Conservation (phyloP, 2,797 vertebrate genomes). For the Tenualosa ilisha region DNA sequence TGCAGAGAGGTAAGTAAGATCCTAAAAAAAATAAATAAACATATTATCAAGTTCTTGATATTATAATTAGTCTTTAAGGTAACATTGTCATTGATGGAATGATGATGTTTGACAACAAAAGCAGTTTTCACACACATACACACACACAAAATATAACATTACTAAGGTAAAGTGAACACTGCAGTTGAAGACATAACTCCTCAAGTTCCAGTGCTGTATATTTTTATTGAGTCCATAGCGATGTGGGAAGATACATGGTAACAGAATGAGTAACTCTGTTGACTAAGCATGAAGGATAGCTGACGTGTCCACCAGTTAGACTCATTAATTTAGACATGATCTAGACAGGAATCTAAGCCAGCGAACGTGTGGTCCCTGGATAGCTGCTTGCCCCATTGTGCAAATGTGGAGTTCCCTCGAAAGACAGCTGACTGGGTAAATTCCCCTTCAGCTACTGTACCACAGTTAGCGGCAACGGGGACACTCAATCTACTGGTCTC, state of each 20-base stretch:
- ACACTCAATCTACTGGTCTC: slow-evolving; percentile 51
- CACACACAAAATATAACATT: too few relatives aligned
- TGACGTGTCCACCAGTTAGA: background rate
- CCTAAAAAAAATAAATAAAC: slow-evolving; percentile 9
- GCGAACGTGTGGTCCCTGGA: background rate
- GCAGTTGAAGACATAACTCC: background rate
- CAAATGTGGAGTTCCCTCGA: background rate
- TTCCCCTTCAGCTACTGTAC: slow-evolving; percentile 37
- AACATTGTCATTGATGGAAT: background rate
- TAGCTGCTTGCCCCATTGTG: background rate
- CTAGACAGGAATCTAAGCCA: background rate
- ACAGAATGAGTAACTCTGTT: background rate
- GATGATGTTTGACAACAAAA: too few relatives aligned
- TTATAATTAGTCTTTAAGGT: background rate
- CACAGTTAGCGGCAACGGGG: slow-evolving; percentile 39
- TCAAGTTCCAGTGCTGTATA: background rate
- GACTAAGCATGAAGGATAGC: background rate
- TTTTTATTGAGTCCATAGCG: background rate
- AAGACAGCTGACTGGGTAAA: slow-evolving; percentile 23
- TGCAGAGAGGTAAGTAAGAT: slow-evolving; percentile 85
- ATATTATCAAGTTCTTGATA: background rate
- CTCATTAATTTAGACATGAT: background rate
- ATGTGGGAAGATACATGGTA: background rate
- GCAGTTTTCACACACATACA: too few relatives aligned
- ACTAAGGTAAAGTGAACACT: too few relatives aligned